Conservation (phyloP, 2,113 vertebrate species). For the Nothobranchius kuhntae region DNA sequence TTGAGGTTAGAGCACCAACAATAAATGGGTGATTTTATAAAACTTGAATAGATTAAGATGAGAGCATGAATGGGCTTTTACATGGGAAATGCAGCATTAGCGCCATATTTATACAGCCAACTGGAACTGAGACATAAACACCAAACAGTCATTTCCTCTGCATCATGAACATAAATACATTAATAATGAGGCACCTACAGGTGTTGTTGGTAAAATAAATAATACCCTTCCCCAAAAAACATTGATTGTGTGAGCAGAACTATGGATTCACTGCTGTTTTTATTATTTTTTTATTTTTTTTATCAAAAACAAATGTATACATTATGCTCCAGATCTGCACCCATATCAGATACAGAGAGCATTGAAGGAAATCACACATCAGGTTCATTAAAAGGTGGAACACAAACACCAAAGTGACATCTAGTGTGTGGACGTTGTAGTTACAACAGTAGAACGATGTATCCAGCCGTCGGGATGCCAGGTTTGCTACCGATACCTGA, state of each 20-base stretch:
- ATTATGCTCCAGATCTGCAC: too few species aligned
- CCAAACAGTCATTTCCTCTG: not conserved
- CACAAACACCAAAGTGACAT: too few species aligned
- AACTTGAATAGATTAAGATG: too few species aligned
- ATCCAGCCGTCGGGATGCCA: too few species aligned
- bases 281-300: not conserved
- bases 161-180: slow-evolving; percentile 9
- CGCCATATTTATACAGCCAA: slow-evolving; percentile 32
- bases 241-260: not conserved
- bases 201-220: too few species aligned
- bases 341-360: too few species aligned
- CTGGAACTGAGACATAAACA: slow-evolving; percentile 22
- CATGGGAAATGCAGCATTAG: slow-evolving; percentile 18
- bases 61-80: not conserved
- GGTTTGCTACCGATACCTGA: too few species aligned
- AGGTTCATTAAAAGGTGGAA: too few species aligned
- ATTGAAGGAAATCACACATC: too few species aligned
- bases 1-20: not conserved
- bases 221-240: not conserved
- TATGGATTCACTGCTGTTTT: not conserved
- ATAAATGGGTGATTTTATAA: not conserved
- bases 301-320: not conserved
- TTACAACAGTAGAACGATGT: too few species aligned
- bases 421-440: too few species aligned
- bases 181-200: not conserved